phyloP scores from a whole-genome alignment of 2,113 vertebrate genomes.

The Brachirus orientalis region DNA sequence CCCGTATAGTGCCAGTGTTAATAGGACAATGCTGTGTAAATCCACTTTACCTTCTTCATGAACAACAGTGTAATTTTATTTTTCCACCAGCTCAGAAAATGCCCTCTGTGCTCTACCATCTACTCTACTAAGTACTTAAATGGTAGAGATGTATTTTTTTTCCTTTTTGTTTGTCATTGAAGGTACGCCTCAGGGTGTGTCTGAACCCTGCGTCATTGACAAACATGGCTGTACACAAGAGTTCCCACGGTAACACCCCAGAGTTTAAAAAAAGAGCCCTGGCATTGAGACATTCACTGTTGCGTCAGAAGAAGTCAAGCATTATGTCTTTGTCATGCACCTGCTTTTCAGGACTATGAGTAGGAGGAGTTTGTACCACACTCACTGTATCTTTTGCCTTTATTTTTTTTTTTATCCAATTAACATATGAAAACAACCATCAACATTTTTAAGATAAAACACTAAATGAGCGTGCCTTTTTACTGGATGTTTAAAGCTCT shows the following conservation, averaged over 20 bases:
- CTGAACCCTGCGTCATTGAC: neutral
- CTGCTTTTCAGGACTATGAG: slow-evolving; percentile 30
- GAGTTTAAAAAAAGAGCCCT: neutral
- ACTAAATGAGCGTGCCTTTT: no score
- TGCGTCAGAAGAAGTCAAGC: slow-evolving; percentile 25
- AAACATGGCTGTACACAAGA: slow-evolving; percentile 8
- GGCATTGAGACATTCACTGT: slow-evolving; percentile 2
- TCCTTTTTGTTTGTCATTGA: slow-evolving; percentile 9
- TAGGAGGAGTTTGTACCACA: neutral
- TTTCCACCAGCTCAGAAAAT: neutral
- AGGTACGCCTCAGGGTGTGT: slow-evolving; percentile 60
- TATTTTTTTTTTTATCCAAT: no score
- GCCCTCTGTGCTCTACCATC: neutral
- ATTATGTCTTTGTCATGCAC: slow-evolving; percentile 6
- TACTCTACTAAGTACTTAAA: neutral
- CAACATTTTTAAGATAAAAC: no score
- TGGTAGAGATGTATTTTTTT: neutral
- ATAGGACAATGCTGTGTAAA: neutral
- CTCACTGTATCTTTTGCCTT: neutral
- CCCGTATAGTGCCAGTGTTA: slow-evolving; percentile 43
- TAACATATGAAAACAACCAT: no score
- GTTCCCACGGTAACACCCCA: slow-evolving; percentile 45
- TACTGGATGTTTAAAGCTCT: no score
- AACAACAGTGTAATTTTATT: neutral
- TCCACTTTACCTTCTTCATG: slow-evolving; percentile 1